Evolutionary conservation across 2,797 vertebrate genomes (phyloP), one percentile per base, ranked within the genome.

Genomic region (Propithecus perrieri): DNA sequence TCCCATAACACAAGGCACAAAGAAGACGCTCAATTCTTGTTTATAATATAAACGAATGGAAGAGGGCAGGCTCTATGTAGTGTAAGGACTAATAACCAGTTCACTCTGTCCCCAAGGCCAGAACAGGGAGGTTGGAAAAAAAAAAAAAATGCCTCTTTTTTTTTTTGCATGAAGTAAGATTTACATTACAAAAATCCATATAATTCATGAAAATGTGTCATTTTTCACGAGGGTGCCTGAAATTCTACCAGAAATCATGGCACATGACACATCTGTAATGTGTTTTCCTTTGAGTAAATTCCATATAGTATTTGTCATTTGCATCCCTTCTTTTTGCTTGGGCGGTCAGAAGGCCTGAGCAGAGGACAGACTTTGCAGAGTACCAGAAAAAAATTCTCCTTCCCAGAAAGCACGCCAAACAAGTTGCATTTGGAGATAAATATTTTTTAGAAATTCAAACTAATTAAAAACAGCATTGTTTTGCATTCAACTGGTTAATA

Each of bases 401-500:
- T 67, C 71, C 22, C 46, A 50, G 46, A 75, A 7, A 79, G 11
- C 7, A 7, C 17, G 30, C 2, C 71, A 79, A 71, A 75, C 67
- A 83, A 61, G 41, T 13, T 33, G 4, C 5, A 92, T 28, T 41
- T 46, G 13, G 2, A 92, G 17, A 18, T 28, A 35, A 61, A 65
- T 41, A 24, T 41, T 86, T 63, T 89, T 92, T 76, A 55, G 30
- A 95, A 74, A 50, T 59, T 57, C 89, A 55, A 93, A 10, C 35
- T 48, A 61, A 76, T 80, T 96, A 80, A 53, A 74, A 84, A 61
- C 12, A 48, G 41, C 2, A n/a, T 59, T 76, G 30, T 55, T 89
- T 87, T 97, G 86, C 61, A 85, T 95, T 63, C 86, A 59, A 78
- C 48, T 53, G 63, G 9, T 96, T 96, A 96, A 90, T 93, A 94